Evolutionary conservation across 2,888 invertebrate species (phyloP), one percentile per base, ranked within the genome.

Genomic region (Netelia virgata): DNA sequence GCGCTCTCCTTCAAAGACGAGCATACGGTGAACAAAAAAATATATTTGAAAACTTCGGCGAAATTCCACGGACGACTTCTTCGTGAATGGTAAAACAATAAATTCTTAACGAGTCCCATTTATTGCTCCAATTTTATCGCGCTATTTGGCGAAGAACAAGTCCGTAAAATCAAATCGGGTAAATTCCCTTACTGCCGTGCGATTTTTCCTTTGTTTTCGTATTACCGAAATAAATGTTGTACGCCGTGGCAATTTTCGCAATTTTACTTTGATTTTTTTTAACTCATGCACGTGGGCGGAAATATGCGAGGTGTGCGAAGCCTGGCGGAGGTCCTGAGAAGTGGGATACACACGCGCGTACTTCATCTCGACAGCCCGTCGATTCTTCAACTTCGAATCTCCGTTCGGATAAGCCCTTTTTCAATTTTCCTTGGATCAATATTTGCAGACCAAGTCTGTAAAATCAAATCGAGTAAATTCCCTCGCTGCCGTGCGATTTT

Each of bases 361-460:
- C 57, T 57, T 18, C 6, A 18, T 16, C 10, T 57, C 16, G 18
- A 57, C 18, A 57, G 18, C 10, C 53, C 9, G 64, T 55, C 55
- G 50, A 75, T 64, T 20, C 57, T 43, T 76, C 59, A 66, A 18
- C 47, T 47, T 55, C 10, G 36, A 59, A 76, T 47, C 47, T 50
- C 50, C 53, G 69, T 53, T 61, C 20, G 63, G 53, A 79, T 63
- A 23, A 81, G 61, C 72, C 84, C 81, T 84, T 82, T 84, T 80
- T 73, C 84, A 84, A 81, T 81, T 81, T 81, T 81, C 68, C 72
- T 66, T 68, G 47, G 66, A 80, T 73, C 80, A 84, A 84, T 84
- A 69, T 84, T 84, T 84, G 81, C 72, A n/a, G 59, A 79, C n/a
- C n/a, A n/a, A n/a, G n/a, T n/a, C n/a, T n/a, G n/a, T n/a, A n/a